These are phyloP conservation scores for Drosophila tropicalis DNA, from an alignment of 1,140 invertebrate species.

Conservation along the genomic window DNA sequence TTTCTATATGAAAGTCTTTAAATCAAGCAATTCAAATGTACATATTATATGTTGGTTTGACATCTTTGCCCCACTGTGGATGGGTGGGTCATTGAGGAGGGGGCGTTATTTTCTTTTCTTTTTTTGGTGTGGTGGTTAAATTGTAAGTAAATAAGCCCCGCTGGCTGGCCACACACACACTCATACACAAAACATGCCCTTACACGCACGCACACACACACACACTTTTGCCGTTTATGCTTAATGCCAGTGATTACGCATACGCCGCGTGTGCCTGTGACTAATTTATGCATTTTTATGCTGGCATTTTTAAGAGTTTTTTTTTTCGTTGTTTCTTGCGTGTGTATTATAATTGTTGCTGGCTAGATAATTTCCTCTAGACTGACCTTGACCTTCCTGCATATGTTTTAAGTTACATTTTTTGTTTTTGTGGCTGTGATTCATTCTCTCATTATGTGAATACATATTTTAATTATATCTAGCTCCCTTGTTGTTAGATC, in stretches of 20 bases:
- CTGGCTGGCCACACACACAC: background rate
- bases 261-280: constrained; percentile 46
- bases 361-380: constrained; percentile 48
- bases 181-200: background rate
- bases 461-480: background rate
- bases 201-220: constrained; percentile 5
- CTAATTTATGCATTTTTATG: constrained; percentile 50
- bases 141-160: constrained; percentile 51
- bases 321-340: constrained; percentile 16
- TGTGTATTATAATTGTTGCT: constrained; percentile 44
- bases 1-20: too few relatives aligned
- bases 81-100: background rate
- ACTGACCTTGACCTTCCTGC: constrained; percentile 34
- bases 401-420: background rate
- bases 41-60: too few relatives aligned
- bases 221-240: constrained; percentile 53
- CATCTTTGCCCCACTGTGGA: background rate
- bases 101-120: background rate
- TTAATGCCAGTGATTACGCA: constrained; percentile 66
- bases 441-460: background rate
- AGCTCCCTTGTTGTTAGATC: background rate
- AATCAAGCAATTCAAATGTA: too few relatives aligned
- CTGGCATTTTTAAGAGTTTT: background rate
- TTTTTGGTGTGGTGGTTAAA: constrained; percentile 10
- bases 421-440: background rate